Evolutionary conservation across 2,888 invertebrate genomes (phyloP), one percentile per base, ranked within the genome.

Genomic region (Drosophila dives): DNA sequence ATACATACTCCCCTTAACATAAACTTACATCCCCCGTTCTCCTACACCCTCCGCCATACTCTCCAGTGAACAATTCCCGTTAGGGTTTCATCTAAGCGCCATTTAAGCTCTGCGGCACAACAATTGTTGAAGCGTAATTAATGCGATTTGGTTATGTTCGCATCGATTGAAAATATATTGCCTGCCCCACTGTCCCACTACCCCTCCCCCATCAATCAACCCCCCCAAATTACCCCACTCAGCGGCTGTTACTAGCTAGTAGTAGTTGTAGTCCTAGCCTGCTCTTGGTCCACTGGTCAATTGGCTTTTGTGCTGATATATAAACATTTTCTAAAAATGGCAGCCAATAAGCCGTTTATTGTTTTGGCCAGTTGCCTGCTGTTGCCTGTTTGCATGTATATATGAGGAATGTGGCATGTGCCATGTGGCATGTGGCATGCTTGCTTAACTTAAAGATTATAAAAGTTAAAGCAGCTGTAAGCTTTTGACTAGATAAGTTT

Each of bases 61-160:
- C 17, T n/a, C 34, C 23, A 32, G 11, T 10, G 12, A 29, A n/a
- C 23, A 26, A n/a, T 26, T 45, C 36, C 50, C 49, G 62, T 62
- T 60, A 78, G 64, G 58, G 53, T 64, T 64, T 65, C 32, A 66
- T 58, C 78, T 71, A 66, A 66, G 48, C 78, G 63, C 70, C 65
- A 66, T 75, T 77, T 71, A 70, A 78, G 86, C 84, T 83, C 85
- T 87, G 89, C 80, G 89, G 87, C 89, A 73, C 87, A 85, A 86
- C 87, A 85, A 83, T 89, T 87, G 89, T 63, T 85, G 88, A 80
- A 82, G 87, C 86, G 87, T 89, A 83, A 87, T 81, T 87, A 89
- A 87, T 87, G 77, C 83, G 89, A 87, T 87, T 89, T 87, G 83
- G 77, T 69, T 89, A 77, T 81, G 81, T 83, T 74, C 33, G 73